Base-by-base conservation (phyloP, 2,113 vertebrate species). In the Neolamprologus variostigma region DNA sequence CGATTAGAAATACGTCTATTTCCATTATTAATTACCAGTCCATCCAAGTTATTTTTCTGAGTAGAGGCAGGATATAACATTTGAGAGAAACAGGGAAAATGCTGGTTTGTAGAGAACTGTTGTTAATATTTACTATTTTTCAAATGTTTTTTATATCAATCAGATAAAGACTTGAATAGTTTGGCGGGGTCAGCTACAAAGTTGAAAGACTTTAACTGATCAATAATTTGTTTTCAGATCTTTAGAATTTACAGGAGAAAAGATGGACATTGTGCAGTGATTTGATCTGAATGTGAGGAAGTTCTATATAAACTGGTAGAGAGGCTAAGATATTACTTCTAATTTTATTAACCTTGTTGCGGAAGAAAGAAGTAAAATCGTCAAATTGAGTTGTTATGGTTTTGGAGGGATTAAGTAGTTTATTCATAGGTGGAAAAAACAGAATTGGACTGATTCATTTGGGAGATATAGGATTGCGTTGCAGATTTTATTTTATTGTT, bases 11-110 rank as follows among this genome's bases (percentile, higher is more conserved):
- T 66, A 21, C 0, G 0, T 66, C 61, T 37, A n/a, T 37, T 35
- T 63, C 28, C 9, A 55, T 37, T 66, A 8, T 13, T 66, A 37
- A 66, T 37, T 21, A 66, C 7, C 10, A 21, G 10, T 37, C 10
- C 10, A 1, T 13, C 19, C 10, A 37, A 66, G 61, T 66, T 66
- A 66, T 66, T 13, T 66, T 37, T 66, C 61, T 8, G 19, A 0
- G 19, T 37, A 5, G 61, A 0, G 10, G 33, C 10, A 21, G 31
- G 33, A 66, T 13, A 0, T 5, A 8, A n/a, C 61, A 8, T 66
- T 37, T 37, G 61, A 66, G 61, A 66, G 33, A 66, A 66, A 66
- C 61, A 37, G 17, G 31, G 6, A 66, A 61, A 61, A 33, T 61
- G 16, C 59, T 10, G 5, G 16, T 63, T 37, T 66, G 19, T 66